Conservation (phyloP, 2,797 vertebrate genomes). For the Coregonus suidteri region DNA sequence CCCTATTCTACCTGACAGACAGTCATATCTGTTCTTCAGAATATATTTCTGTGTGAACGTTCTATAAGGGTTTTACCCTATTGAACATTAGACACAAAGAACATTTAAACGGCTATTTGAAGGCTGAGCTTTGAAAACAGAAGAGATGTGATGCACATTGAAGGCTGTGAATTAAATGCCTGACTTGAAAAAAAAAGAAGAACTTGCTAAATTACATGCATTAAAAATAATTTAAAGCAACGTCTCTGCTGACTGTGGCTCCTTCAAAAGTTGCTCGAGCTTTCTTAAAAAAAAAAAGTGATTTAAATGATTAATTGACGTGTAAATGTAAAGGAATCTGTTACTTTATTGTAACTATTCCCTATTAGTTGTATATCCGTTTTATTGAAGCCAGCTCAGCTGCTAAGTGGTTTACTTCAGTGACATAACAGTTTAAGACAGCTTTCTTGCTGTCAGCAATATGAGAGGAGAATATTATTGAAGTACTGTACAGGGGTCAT, state of each 20-base stretch:
- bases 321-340: too few species aligned
- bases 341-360: not conserved
- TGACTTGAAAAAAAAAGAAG: too few species aligned
- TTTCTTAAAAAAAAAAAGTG: not conserved
- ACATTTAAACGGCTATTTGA: not conserved
- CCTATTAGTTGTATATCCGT: not conserved
- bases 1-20: too few species aligned
- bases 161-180: not conserved
- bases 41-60: too few species aligned
- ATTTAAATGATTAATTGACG: too few species aligned
- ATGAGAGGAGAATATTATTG: too few species aligned
- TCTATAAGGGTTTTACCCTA: too few species aligned
- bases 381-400: not conserved
- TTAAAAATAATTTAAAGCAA: not conserved
- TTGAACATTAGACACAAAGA: not conserved
- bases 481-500: too few species aligned
- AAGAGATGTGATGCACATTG: not conserved
- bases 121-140: not conserved
- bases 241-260: not conserved
- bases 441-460: not conserved
- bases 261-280: not conserved
- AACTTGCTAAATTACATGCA: not conserved
- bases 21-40: too few species aligned
- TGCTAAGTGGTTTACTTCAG: not conserved
- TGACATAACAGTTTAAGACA: not conserved